A percentile compares a stretch with the other conserved stretches of the same genome.
Evolutionary conservation across 2,888 invertebrate species (phyloP).

Genomic region (Philaethria dido): DNA sequence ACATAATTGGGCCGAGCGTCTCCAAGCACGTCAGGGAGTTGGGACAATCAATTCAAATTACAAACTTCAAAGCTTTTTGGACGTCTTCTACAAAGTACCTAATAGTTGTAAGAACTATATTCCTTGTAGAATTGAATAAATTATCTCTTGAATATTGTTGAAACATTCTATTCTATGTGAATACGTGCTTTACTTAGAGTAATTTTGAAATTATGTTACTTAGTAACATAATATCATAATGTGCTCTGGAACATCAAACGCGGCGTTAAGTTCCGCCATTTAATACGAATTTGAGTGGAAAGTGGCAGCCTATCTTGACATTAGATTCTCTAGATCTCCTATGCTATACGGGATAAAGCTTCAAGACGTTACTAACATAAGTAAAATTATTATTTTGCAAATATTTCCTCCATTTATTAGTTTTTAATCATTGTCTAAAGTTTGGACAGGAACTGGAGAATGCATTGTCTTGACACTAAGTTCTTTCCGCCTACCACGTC

Average conservation of each 20-base stretch:
- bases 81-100: conserved; percentile 14
- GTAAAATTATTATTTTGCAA: too few relatives aligned
- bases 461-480: too few relatives aligned
- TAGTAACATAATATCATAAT: too few relatives aligned
- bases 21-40: conserved; percentile 23
- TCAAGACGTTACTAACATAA: too few relatives aligned
- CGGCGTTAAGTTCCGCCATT: not conserved
- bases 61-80: conserved; percentile 20
- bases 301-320: too few relatives aligned
- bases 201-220: not conserved
- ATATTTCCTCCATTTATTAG: too few relatives aligned
- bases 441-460: too few relatives aligned
- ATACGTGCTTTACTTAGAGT: conserved; percentile 8
- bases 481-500: too few relatives aligned
- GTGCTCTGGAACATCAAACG: not conserved
- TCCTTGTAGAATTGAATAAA: conserved; percentile 26
- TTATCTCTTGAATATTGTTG: conserved; percentile 14
- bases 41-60: conserved; percentile 28
- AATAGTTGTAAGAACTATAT: conserved; percentile 32
- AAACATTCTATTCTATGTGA: conserved; percentile 13
- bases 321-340: too few relatives aligned
- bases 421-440: not conserved
- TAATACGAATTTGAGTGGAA: not conserved
- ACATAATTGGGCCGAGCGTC: conserved; percentile 12
- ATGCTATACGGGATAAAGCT: too few relatives aligned